Conservation (phyloP, 1,140 invertebrate species). For the Campoletis sonorensis region DNA sequence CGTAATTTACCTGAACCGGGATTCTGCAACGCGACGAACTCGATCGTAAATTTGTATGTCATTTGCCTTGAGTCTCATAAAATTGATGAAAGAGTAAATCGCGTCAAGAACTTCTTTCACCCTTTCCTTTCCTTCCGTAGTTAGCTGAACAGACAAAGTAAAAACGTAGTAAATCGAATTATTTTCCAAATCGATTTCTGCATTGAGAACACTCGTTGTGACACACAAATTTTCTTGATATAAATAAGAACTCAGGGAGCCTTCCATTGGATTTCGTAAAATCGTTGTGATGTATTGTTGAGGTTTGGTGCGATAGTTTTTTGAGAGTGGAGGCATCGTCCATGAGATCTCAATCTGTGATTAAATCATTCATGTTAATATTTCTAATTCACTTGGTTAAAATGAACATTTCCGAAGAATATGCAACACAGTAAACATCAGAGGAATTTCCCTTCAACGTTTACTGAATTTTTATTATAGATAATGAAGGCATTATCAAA, state of each 20-base stretch:
- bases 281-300: constrained; percentile 88
- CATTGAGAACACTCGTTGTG: too few species aligned
- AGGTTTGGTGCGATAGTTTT: constrained; percentile 86
- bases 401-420: background rate
- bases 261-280: constrained; percentile 91
- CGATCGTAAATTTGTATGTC: constrained; percentile 85
- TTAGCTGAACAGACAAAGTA: too few species aligned
- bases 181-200: too few species aligned
- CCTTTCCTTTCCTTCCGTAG: constrained; percentile 66
- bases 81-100: constrained; percentile 85
- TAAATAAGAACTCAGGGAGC: constrained; percentile 90
- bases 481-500: too few species aligned
- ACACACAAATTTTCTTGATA: constrained; percentile 88
- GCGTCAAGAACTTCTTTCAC: constrained; percentile 83
- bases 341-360: constrained; percentile 71
- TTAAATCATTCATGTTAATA: background rate
- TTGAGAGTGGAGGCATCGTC: constrained; percentile 84
- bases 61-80: constrained; percentile 80
- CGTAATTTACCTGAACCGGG: constrained; percentile 78
- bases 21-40: constrained; percentile 83
- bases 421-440: too few species aligned
- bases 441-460: too few species aligned
- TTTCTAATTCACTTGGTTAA: background rate
- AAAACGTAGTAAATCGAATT: too few species aligned
- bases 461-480: too few species aligned